Conservation (phyloP, 1,140 invertebrate species). For the Mesaphorura yosii region DNA sequence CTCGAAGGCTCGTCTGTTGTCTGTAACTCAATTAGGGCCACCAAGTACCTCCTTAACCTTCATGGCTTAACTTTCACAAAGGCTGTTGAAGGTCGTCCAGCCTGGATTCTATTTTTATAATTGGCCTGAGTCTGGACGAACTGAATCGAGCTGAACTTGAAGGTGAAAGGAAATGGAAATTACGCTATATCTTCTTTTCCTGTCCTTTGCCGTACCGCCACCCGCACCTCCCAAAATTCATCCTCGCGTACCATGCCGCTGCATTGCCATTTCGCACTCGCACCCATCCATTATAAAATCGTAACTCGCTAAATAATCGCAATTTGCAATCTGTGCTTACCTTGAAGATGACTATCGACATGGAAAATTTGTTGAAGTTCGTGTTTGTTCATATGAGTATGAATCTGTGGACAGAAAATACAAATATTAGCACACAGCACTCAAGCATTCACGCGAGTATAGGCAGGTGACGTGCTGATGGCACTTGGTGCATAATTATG, state of each 20-base stretch:
- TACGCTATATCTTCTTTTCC: background rate
- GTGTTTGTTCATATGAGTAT: constrained; percentile 68
- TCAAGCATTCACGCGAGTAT: constrained; percentile 1
- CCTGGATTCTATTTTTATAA: too few species aligned
- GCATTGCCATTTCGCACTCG: background rate
- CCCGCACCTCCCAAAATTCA: background rate
- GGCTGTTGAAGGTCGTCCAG: too few species aligned
- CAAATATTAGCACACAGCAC: background rate
- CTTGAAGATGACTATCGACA: constrained; percentile 57
- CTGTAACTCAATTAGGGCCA: too few species aligned
- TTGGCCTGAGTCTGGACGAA: too few species aligned
- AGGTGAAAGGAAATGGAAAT: background rate
- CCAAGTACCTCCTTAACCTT: too few species aligned
- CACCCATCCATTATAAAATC: background rate
- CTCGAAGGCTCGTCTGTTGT: too few species aligned
- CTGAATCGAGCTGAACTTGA: too few species aligned
- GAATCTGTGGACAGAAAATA: constrained; percentile 39
- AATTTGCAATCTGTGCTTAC: constrained; percentile 38
- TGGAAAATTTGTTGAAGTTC: constrained; percentile 69
- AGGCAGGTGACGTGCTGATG: background rate
- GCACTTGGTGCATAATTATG: background rate
- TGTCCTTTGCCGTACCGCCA: background rate
- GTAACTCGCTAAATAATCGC: background rate
- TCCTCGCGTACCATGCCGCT: background rate
- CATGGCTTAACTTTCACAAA: too few species aligned